Conservation (phyloP, 2,113 vertebrate genomes). For the Xenopus laevis region DNA sequence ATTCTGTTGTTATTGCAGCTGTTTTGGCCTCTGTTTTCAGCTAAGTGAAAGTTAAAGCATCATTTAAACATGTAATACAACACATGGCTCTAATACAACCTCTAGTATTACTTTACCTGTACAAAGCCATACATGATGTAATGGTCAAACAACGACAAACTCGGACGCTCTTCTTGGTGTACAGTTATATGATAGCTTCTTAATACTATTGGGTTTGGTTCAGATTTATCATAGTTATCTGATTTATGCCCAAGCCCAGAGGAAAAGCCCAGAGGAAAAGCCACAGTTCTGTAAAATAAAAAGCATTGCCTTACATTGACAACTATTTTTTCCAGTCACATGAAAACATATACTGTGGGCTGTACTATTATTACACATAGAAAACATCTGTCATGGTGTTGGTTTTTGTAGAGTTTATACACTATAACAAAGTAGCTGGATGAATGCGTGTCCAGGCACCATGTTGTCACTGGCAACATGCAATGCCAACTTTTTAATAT, state of each 20-base stretch:
- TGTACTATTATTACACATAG: too few relatives aligned
- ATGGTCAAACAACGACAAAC: conserved; percentile 84
- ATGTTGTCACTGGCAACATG: too few relatives aligned
- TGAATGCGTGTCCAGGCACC: too few relatives aligned
- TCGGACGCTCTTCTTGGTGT: conserved; percentile 82
- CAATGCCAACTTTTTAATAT: too few relatives aligned
- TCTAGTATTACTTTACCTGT: conserved; percentile 70
- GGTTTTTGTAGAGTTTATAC: too few relatives aligned
- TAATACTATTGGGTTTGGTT: conserved; percentile 59
- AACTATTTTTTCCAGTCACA: neutral
- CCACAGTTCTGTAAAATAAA: conserved; percentile 66
- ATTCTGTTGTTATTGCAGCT: too few relatives aligned
- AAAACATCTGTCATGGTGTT: too few relatives aligned
- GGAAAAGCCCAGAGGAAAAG: conserved; percentile 82
- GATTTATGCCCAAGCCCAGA: conserved; percentile 82
- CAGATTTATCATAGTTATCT: conserved; percentile 65
- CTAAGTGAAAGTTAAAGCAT: too few relatives aligned
- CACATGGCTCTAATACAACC: neutral
- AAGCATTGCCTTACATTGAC: neutral
- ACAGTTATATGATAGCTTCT: conserved; percentile 82
- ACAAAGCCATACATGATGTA: conserved; percentile 83
- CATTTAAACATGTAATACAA: too few relatives aligned
- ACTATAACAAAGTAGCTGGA: too few relatives aligned
- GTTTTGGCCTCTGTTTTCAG: too few relatives aligned
- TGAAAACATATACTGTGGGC: neutral